phyloP scores from a whole-genome alignment of 37 sponge, comb jelly and placozoan genomes.

The Ianthella basta region DNA sequence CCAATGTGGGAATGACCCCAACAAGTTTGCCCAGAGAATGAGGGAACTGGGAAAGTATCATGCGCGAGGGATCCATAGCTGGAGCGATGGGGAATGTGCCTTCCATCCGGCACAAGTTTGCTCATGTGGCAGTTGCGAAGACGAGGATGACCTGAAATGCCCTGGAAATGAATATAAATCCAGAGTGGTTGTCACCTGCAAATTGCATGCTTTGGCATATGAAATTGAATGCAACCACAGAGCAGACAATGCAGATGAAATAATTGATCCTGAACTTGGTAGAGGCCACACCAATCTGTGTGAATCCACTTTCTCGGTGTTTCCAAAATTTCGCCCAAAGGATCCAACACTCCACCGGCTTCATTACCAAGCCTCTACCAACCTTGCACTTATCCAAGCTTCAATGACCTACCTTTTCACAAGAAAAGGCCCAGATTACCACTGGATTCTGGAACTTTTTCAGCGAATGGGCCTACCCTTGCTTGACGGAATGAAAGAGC shows the following conservation, averaged over 20 bases:
- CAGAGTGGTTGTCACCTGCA: neutral
- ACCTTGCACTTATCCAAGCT: neutral
- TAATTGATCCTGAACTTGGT: neutral
- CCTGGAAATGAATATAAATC: neutral
- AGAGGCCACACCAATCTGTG: neutral
- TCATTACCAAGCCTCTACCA: no score
- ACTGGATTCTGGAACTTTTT: neutral
- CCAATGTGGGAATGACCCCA: no score
- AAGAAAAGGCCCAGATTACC: neutral
- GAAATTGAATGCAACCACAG: neutral
- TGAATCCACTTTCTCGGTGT: neutral
- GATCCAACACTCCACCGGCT: neutral
- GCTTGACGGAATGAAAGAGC: neutral
- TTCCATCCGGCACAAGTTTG: neutral
- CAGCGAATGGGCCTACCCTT: neutral
- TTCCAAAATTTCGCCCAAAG: neutral
- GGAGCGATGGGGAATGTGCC: neutral
- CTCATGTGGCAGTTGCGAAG: neutral
- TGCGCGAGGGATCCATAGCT: neutral
- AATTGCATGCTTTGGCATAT: neutral
- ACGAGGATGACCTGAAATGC: neutral
- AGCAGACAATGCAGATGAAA: neutral
- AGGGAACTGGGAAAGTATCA: neutral
- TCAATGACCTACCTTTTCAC: neutral
- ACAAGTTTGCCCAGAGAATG: neutral